A percentile compares a stretch with the other conserved stretches of the same genome.
phyloP scores from a whole-genome alignment of 2,113 vertebrate genomes.

The Megaceryle torquata region DNA sequence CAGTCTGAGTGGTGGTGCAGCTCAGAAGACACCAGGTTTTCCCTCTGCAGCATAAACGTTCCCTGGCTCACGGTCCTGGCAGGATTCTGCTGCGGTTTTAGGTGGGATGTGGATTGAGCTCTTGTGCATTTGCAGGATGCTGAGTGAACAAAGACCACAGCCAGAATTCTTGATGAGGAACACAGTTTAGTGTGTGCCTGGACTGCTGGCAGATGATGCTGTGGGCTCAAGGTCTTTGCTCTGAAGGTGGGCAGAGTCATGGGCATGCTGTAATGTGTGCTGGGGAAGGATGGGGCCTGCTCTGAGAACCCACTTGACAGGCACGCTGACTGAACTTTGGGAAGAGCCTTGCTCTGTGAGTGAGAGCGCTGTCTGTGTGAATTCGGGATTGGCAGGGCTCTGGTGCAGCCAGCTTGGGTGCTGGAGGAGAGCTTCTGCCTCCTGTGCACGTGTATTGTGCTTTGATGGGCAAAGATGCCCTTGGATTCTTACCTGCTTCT shows the following conservation, averaged over 20 bases:
- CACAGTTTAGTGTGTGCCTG: accelerated
- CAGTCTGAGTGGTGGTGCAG: neutral
- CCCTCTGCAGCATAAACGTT: neutral
- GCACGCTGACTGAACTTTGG: neutral
- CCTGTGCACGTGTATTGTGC: no score
- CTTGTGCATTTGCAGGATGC: neutral
- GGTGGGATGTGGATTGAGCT: neutral
- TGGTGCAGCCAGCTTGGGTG: neutral
- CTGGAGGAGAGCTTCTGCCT: neutral
- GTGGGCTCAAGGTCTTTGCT: neutral
- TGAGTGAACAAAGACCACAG: neutral
- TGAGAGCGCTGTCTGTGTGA: neutral
- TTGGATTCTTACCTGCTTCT: neutral
- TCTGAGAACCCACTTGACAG: neutral
- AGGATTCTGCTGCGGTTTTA: neutral
- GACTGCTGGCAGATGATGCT: neutral
- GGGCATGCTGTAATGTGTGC: neutral
- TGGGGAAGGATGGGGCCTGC: neutral
- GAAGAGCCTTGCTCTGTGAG: neutral
- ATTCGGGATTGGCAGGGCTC: neutral
- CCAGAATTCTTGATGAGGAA: neutral
- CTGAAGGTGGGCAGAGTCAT: neutral
- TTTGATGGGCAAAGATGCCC: neutral
- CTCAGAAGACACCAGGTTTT: neutral
- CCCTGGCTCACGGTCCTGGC: neutral